These are phyloP conservation scores for Merodon equestris DNA, from an alignment of 2,888 invertebrate genomes.

Conservation along the genomic window DNA sequence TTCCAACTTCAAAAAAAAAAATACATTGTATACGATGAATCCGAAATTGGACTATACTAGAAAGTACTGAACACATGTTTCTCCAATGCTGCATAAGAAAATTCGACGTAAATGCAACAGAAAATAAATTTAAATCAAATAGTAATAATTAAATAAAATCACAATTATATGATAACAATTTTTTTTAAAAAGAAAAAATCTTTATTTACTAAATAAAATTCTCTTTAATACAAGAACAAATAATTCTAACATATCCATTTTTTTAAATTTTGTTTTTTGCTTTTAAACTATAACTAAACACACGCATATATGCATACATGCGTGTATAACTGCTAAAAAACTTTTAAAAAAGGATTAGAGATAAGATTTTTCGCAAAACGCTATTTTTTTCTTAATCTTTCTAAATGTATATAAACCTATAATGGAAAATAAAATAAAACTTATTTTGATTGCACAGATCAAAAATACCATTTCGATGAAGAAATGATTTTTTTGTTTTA, in stretches of 20 bases:
- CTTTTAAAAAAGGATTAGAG: conserved; percentile 1
- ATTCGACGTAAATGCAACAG: too few relatives aligned
- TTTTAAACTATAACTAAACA: background rate
- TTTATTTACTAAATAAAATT: conserved; percentile 70
- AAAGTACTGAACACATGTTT: too few relatives aligned
- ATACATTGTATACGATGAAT: too few relatives aligned
- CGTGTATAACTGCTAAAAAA: conserved; percentile 34
- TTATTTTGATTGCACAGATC: conserved; percentile 70
- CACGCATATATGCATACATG: background rate
- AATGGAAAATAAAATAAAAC: conserved; percentile 60
- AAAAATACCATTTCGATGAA: conserved; percentile 68
- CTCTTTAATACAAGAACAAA: conserved; percentile 70
- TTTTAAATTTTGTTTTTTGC: conserved; percentile 44
- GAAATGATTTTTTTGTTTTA: conserved; percentile 63
- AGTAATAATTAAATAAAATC: conserved; percentile 25
- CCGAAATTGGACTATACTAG: too few relatives aligned
- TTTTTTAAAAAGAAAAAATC: conserved; percentile 69
- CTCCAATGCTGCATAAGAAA: too few relatives aligned
- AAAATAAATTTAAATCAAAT: too few relatives aligned
- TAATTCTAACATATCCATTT: conserved; percentile 61
- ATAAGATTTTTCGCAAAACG: conserved; percentile 10
- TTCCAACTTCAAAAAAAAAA: too few relatives aligned
- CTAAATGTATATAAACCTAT: conserved; percentile 30
- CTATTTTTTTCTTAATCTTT: conserved; percentile 41
- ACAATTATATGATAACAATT: conserved; percentile 53